Evolutionary conservation across 2,888 invertebrate species (phyloP).

Genomic region (Ernsta delagoae): DNA sequence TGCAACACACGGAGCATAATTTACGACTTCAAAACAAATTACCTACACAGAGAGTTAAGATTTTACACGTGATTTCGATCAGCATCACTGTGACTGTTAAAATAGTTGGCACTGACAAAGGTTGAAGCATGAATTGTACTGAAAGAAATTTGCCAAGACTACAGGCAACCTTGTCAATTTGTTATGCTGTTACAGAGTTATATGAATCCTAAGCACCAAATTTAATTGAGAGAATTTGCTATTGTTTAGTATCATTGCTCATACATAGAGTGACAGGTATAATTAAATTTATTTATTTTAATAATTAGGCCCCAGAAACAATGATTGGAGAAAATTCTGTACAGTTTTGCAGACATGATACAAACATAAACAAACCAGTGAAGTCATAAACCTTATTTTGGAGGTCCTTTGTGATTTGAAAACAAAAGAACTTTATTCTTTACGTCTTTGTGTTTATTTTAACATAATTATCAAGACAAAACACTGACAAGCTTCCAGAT

Average conservation of each 20-base stretch:
- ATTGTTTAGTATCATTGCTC: not conserved
- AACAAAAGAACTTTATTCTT: conserved; percentile 25
- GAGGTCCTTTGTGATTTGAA: conserved; percentile 20
- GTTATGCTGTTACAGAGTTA: conserved; percentile 20
- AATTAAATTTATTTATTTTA: not conserved
- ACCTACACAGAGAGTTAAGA: conserved; percentile 1
- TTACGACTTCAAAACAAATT: conserved; percentile 12
- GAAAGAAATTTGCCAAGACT: conserved; percentile 36
- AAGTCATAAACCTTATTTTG: conserved; percentile 10
- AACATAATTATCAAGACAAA: not conserved
- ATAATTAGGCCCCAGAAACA: conserved; percentile 3
- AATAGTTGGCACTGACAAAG: conserved; percentile 38
- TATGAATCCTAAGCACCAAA: not conserved
- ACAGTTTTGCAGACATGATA: conserved; percentile 7
- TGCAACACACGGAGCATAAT: conserved; percentile 5
- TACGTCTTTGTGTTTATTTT: conserved; percentile 20
- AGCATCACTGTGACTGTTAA: conserved; percentile 30
- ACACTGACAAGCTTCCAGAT: not conserved
- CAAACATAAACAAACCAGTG: not conserved
- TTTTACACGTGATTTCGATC: conserved; percentile 31
- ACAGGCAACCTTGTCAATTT: conserved; percentile 31
- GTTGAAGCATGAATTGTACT: conserved; percentile 36
- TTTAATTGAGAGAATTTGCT: not conserved
- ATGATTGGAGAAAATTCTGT: not conserved
- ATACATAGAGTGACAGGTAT: not conserved